Conservation (phyloP, 2,797 vertebrate genomes). For the Macropodus opercularis region DNA sequence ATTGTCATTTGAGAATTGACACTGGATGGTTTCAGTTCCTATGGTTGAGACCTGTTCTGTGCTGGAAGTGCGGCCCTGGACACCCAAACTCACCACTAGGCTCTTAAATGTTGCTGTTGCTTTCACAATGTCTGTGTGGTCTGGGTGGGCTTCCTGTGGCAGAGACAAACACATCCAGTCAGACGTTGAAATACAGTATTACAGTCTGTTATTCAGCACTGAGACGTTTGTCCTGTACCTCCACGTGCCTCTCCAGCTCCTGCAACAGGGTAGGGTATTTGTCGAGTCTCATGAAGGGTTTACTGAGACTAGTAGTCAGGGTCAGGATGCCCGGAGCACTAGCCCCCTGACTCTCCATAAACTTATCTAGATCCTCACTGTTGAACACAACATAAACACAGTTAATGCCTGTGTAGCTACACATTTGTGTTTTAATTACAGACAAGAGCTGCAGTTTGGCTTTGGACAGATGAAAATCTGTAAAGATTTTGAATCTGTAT, state of each 20-base stretch:
- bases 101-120: constrained; percentile 87
- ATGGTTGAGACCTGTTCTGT: too few relatives aligned
- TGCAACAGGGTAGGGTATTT: constrained; percentile 94
- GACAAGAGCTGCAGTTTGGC: neutral
- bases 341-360: constrained; percentile 96
- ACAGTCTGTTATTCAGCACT: too few relatives aligned
- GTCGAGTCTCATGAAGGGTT: constrained; percentile 96
- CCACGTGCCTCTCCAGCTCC: constrained; percentile 96
- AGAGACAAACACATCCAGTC: constrained; percentile 12
- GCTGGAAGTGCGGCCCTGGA: too few relatives aligned
- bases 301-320: constrained; percentile 96
- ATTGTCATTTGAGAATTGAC: too few relatives aligned
- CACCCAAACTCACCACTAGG: constrained; percentile 86
- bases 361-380: constrained; percentile 95
- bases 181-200: neutral
- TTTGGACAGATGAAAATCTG: too few relatives aligned
- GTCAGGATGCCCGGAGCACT: constrained; percentile 89
- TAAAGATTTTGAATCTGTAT: too few relatives aligned
- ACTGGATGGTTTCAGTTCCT: too few relatives aligned
- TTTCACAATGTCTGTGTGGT: constrained; percentile 92
- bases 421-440: neutral
- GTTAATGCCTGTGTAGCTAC: neutral
- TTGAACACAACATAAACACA: constrained; percentile 3
- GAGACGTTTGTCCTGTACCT: constrained; percentile 79
- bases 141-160: constrained; percentile 93